Conservation (phyloP, 2,113 vertebrate species). For the Rhegmatorhina hoffmannsi region DNA sequence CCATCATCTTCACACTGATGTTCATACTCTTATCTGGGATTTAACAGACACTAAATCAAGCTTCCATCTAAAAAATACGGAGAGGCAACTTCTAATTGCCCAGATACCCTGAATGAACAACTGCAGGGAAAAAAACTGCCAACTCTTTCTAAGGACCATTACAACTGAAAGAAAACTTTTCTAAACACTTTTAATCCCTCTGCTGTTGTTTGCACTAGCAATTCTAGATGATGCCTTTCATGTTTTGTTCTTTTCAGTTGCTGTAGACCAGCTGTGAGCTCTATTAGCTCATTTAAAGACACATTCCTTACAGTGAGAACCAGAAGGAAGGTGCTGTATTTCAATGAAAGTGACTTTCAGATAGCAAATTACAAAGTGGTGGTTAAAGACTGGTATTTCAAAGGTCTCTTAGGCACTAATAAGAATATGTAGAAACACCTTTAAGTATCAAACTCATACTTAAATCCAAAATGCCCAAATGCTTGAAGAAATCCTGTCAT, state of each 20-base stretch:
- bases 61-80: neutral
- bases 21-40: neutral
- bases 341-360: conserved; percentile 30
- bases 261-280: conserved; percentile 23
- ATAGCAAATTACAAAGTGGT: conserved; percentile 14
- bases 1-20: neutral
- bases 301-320: conserved; percentile 8
- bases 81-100: neutral
- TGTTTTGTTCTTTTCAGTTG: neutral
- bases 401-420: neutral
- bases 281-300: conserved; percentile 44
- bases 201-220: neutral
- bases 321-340: neutral
- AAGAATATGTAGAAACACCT: conserved; percentile 25
- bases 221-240: conserved; percentile 19
- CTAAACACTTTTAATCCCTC: conserved; percentile 37
- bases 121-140: neutral
- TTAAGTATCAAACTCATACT: neutral
- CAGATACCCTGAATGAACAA: neutral
- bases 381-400: conserved; percentile 20
- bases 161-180: neutral
- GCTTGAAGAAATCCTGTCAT: neutral
- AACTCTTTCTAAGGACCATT: neutral
- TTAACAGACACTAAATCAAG: neutral
- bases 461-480: neutral